Conservation (phyloP, 1,140 invertebrate species). For the Zaprionus inermis region DNA sequence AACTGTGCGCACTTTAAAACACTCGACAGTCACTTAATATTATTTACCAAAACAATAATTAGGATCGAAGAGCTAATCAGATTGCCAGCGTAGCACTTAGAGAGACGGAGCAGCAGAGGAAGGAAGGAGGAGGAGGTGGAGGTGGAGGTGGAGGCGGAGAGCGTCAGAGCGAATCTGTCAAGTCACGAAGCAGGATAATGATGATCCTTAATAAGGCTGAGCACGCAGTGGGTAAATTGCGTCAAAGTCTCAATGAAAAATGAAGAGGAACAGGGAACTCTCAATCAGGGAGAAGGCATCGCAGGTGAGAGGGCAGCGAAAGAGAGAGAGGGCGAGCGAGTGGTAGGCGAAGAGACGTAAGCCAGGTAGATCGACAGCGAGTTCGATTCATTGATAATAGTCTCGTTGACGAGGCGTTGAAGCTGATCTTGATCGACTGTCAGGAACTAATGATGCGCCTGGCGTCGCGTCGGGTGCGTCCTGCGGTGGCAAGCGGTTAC, state of each 20-base stretch:
- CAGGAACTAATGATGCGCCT: slow-evolving; percentile 41
- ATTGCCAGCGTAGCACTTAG: slow-evolving; percentile 23
- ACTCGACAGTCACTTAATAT: slow-evolving; percentile 26
- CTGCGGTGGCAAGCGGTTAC: slow-evolving; percentile 47
- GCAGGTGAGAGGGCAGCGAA: slow-evolving; percentile 1
- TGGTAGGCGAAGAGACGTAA: not conserved
- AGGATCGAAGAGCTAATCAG: slow-evolving; percentile 22
- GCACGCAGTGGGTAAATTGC: slow-evolving; percentile 25
- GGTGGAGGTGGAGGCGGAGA: not conserved
- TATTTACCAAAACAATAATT: slow-evolving; percentile 51
- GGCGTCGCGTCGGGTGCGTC: slow-evolving; percentile 50
- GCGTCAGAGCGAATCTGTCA: slow-evolving; percentile 10
- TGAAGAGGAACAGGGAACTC: slow-evolving; percentile 25
- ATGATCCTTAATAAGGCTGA: slow-evolving; percentile 42
- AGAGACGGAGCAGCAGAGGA: no score
- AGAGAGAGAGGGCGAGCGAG: not conserved
- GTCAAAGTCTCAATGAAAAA: slow-evolving; percentile 53
- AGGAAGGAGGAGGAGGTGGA: no score
- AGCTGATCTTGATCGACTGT: slow-evolving; percentile 44
- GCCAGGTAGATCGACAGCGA: slow-evolving; percentile 24
- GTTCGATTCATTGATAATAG: slow-evolving; percentile 32
- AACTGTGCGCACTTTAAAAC: slow-evolving; percentile 37
- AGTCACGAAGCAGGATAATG: slow-evolving; percentile 44
- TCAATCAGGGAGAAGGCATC: slow-evolving; percentile 45
- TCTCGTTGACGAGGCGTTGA: slow-evolving; percentile 3